Conservation (phyloP, 2,797 vertebrate species). For the Hoplostethus mediterraneus region DNA sequence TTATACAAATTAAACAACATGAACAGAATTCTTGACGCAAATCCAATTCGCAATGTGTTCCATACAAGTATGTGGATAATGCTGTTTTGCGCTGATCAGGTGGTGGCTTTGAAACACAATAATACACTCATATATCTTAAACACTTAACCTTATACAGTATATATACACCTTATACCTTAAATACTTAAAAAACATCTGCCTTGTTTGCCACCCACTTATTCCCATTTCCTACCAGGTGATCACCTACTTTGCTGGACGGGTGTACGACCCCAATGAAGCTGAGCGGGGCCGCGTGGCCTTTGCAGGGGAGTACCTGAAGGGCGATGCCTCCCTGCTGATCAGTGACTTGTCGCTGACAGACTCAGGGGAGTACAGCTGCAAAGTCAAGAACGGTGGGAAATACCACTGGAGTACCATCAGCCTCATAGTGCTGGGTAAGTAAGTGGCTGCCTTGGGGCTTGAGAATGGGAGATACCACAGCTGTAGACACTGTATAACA, state of each 20-base stretch:
- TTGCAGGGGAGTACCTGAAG: constrained; percentile 90
- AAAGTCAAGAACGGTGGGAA: constrained; percentile 94
- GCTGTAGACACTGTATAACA: background rate
- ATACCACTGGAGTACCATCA: constrained; percentile 91
- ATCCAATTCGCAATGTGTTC: too few species aligned
- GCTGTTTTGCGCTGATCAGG: too few species aligned
- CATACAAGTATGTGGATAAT: too few species aligned
- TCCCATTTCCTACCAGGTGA: constrained; percentile 81
- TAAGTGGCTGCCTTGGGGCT: constrained; percentile 10
- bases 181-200: background rate
- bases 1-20: too few species aligned
- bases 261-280: constrained; percentile 89
- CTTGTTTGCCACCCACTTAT: background rate
- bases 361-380: constrained; percentile 93
- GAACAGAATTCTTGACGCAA: too few species aligned
- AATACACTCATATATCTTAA: too few species aligned
- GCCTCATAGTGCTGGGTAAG: constrained; percentile 91
- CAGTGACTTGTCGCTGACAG: constrained; percentile 88
- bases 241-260: constrained; percentile 90
- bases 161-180: too few species aligned
- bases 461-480: background rate
- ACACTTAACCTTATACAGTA: too few species aligned
- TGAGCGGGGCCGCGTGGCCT: constrained; percentile 87
- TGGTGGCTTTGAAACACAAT: too few species aligned
- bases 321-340: constrained; percentile 93